These are phyloP conservation scores for Megalurothrips usitatus DNA, from an alignment of 2,888 invertebrate species.

Conservation along the genomic window DNA sequence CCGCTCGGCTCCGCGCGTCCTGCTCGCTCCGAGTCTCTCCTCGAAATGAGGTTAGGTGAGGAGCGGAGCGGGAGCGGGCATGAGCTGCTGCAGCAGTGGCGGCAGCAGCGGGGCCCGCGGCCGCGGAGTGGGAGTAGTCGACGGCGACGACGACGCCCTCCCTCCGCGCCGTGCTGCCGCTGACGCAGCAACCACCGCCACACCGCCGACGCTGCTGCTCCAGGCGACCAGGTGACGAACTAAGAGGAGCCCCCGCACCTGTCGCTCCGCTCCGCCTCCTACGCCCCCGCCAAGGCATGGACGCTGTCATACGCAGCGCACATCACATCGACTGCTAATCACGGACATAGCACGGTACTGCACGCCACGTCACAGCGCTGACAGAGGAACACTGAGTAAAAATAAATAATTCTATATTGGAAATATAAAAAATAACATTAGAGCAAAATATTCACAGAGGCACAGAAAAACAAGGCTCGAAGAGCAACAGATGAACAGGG, in stretches of 20 bases:
- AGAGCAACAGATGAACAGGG: neutral
- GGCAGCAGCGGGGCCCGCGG: neutral
- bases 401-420: slow-evolving; percentile 19
- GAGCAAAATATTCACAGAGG: neutral
- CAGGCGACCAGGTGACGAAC: neutral
- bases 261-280: neutral
- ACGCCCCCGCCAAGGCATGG: neutral
- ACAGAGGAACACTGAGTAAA: neutral
- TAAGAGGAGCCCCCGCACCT: neutral
- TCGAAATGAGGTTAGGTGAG: slow-evolving; percentile 18
- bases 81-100: neutral
- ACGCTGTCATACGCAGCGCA: neutral
- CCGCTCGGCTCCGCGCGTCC: neutral
- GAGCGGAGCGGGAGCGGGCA: neutral
- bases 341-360: too few species aligned
- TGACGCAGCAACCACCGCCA: neutral
- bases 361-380: too few species aligned
- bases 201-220: neutral
- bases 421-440: neutral
- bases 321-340: too few species aligned
- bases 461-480: neutral
- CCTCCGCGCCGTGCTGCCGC: neutral
- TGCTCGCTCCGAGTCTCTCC: slow-evolving; percentile 7
- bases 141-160: neutral
- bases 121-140: too few species aligned